These are phyloP conservation scores for Silurus lanzhouensis DNA, from an alignment of 2,797 vertebrate species.

Conservation along the genomic window DNA sequence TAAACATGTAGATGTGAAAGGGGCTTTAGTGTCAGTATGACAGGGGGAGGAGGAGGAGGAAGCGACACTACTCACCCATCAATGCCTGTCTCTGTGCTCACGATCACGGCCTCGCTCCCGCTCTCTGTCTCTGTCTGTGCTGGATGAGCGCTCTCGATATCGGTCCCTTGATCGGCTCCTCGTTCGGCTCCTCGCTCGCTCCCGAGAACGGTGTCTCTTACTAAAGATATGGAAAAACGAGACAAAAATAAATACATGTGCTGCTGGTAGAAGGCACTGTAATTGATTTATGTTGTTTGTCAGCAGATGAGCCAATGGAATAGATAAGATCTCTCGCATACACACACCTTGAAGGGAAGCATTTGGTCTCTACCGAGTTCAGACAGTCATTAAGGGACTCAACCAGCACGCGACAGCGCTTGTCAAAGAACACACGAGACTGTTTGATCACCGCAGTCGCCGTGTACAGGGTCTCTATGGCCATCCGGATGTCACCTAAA, in stretches of 20 bases:
- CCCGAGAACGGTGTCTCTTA: conserved; percentile 77
- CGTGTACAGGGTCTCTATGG: conserved; percentile 93
- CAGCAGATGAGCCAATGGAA: neutral
- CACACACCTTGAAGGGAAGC: conserved; percentile 74
- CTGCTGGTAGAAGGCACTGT: no score
- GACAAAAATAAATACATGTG: no score
- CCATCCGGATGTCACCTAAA: conserved; percentile 84
- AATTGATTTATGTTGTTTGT: neutral
- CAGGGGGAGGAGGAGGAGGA: no score
- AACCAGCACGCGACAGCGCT: conserved; percentile 89
- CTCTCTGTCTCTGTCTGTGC: conserved; percentile 57
- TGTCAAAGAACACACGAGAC: conserved; percentile 87
- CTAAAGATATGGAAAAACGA: conserved; percentile 56
- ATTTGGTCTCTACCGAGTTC: conserved; percentile 82
- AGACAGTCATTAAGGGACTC: conserved; percentile 94
- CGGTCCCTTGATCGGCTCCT: conserved; percentile 20
- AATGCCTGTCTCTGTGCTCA: conserved; percentile 75
- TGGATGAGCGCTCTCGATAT: conserved; percentile 62
- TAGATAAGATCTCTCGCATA: neutral
- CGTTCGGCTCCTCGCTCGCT: conserved; percentile 29
- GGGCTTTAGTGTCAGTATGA: no score
- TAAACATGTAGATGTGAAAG: neutral
- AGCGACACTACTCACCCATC: conserved; percentile 66
- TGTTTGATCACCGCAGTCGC: conserved; percentile 95
- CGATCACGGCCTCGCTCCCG: conserved; percentile 80